These are phyloP conservation scores for Apogon talboti DNA, from an alignment of 2,797 vertebrate genomes.

Conservation along the genomic window DNA sequence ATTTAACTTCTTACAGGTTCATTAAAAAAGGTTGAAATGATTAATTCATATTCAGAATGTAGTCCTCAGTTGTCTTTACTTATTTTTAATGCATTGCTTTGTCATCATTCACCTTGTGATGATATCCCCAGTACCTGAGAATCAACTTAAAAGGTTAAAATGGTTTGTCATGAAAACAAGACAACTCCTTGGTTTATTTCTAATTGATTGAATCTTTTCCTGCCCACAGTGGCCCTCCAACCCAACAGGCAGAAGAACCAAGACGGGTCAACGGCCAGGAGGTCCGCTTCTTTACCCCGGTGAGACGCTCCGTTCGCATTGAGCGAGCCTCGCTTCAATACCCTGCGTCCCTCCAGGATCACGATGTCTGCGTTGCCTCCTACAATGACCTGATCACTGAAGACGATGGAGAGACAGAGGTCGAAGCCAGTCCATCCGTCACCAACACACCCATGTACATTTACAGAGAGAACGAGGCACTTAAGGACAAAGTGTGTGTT, in stretches of 20 bases:
- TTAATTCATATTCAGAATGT: too few relatives aligned
- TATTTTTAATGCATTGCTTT: too few relatives aligned
- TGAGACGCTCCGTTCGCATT: constrained; percentile 89
- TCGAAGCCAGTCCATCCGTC: background rate
- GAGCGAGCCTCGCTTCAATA: constrained; percentile 71
- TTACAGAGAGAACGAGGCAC: constrained; percentile 83
- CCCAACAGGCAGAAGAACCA: constrained; percentile 61
- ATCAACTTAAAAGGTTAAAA: too few relatives aligned
- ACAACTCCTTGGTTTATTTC: too few relatives aligned
- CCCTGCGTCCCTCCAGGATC: constrained; percentile 86
- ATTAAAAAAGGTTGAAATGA: too few relatives aligned
- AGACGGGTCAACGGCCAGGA: constrained; percentile 71
- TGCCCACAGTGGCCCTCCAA: constrained; percentile 60
- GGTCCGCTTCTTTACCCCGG: constrained; percentile 89
- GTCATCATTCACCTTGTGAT: too few relatives aligned
- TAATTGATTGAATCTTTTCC: background rate
- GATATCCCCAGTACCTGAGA: too few relatives aligned
- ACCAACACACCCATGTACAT: constrained; percentile 67
- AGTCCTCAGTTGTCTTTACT: too few relatives aligned
- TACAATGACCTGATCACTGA: constrained; percentile 82
- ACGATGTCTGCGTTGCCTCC: constrained; percentile 87
- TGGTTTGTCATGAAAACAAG: too few relatives aligned
- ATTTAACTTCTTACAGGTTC: too few relatives aligned
- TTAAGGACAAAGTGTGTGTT: constrained; percentile 75
- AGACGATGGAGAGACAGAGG: constrained; percentile 63